phyloP scores from a whole-genome alignment of 2,113 vertebrate species.

The Shinisaurus crocodilurus region DNA sequence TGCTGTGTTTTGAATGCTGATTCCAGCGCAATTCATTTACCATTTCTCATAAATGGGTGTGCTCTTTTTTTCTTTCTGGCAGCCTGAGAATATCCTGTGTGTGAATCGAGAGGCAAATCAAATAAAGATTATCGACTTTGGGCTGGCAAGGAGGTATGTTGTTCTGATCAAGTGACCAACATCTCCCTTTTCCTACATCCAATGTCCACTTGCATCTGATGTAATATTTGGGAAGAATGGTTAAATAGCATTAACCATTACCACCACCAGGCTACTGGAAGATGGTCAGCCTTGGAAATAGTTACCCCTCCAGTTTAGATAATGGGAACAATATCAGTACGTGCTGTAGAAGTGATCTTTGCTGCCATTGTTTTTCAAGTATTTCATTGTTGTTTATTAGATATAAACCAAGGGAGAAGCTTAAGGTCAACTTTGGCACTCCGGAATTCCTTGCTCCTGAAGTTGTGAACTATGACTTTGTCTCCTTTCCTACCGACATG shows the following conservation, averaged over 20 bases:
- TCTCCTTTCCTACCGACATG: conserved; percentile 98
- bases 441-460: conserved; percentile 97
- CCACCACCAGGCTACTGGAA: background rate
- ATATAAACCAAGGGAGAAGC: conserved; percentile 96
- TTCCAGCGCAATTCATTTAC: conserved; percentile 60
- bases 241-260: background rate
- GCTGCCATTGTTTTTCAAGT: conserved; percentile 33
- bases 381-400: conserved; percentile 71
- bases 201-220: background rate
- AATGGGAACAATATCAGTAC: background rate
- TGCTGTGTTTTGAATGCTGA: conserved; percentile 64
- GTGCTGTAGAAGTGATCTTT: background rate
- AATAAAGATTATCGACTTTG: conserved; percentile 99
- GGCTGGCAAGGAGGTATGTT: conserved; percentile 93
- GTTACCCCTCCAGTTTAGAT: background rate
- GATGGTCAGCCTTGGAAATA: background rate
- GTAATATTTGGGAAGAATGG: background rate
- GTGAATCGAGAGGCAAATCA: conserved; percentile 92
- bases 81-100: conserved; percentile 99
- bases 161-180: conserved; percentile 27
- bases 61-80: conserved; percentile 65
- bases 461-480: conserved; percentile 97
- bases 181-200: background rate
- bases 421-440: conserved; percentile 95
- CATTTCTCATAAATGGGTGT: conserved; percentile 60